Evolutionary conservation across 2,797 vertebrate species (phyloP).

Genomic region (Macropus fuliginosus): DNA sequence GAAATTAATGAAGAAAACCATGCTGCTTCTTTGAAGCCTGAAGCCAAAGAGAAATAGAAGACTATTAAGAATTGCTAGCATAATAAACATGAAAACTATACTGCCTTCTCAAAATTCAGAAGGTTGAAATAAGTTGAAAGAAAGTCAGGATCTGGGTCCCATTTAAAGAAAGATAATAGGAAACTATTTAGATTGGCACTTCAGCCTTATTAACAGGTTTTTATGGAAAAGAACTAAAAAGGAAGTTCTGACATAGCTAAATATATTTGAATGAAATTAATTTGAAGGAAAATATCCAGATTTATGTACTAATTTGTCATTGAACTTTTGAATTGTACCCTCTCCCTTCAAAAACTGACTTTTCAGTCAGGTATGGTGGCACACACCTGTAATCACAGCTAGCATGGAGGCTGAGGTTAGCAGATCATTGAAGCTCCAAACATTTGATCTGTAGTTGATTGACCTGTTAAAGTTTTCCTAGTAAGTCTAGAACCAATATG

Average conservation of each 20-base stretch:
- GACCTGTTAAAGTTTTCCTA: neutral
- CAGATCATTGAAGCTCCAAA: neutral
- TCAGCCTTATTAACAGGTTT: conserved; percentile 63
- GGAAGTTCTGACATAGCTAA: conserved; percentile 57
- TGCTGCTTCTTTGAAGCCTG: conserved; percentile 70
- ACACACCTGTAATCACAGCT: neutral
- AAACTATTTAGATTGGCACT: conserved; percentile 74
- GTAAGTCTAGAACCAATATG: neutral
- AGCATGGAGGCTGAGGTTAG: neutral
- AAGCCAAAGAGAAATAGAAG: conserved; percentile 76
- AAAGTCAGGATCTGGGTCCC: conserved; percentile 75
- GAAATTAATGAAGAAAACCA: conserved; percentile 60
- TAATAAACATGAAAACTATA: conserved; percentile 64
- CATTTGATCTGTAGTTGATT: neutral
- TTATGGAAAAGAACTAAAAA: conserved; percentile 66
- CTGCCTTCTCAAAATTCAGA: conserved; percentile 72
- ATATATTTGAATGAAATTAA: conserved; percentile 79
- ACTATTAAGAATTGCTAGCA: conserved; percentile 79
- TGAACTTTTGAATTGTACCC: neutral
- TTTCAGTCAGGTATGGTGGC: neutral
- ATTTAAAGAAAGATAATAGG: conserved; percentile 77
- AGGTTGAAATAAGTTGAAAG: conserved; percentile 72
- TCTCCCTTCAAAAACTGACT: neutral
- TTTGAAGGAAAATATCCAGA: conserved; percentile 74
- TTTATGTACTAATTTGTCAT: conserved; percentile 72